Evolutionary conservation across 2,797 vertebrate genomes (phyloP), one percentile per base, ranked within the genome.

Genomic region (Geotrypetes seraphini): DNA sequence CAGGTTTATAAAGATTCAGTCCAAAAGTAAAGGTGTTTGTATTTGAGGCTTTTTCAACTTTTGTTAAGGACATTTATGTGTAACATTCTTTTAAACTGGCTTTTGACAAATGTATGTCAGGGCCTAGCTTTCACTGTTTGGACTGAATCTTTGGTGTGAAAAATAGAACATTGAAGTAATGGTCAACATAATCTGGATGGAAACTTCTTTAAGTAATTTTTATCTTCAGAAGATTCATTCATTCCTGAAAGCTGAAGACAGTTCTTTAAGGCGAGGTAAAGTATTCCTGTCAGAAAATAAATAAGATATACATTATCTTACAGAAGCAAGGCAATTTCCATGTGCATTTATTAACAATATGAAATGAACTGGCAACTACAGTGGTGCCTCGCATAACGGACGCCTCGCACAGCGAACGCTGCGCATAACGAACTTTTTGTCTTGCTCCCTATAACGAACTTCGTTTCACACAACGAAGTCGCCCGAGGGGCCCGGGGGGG

Each of bases 241-340:
- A 79, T 63, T 83, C 77, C 81, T 88, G 64, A 77, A 60, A 61
- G 53, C 74, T 69, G 74, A 38, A 78, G 80, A 57, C 31, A 63
- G 52, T 57, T 53, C 54, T 66, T 87, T 78, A 81, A 57, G 68
- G 53, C 5, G 31, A 47, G 47, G 44, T 17, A 55, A 49, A 47
- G 33, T 59, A 62, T 69, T 75, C 71, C 64, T 76, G 56, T 66
- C 13, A 52, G 16, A 55, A 75, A 58, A 26, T 52, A 19, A 37
- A 63, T 34, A 47, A 28, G 16, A 5, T 11, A 5, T 11, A 29
- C 13, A 28, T 9, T 19, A n/a, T 36, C 62, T 69, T 63, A 9
- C 16, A 27, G 7, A 21, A 12, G 29, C 3, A 10, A 12, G 5
- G 11, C 5, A 36, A 36, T 18, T n/a, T n/a, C n/a, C n/a, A n/a